Percentiles rank a stretch among this genome's conserved stretches.
Conservation (phyloP, 2,888 invertebrate genomes). For the Amphimallon solstitiale region DNA sequence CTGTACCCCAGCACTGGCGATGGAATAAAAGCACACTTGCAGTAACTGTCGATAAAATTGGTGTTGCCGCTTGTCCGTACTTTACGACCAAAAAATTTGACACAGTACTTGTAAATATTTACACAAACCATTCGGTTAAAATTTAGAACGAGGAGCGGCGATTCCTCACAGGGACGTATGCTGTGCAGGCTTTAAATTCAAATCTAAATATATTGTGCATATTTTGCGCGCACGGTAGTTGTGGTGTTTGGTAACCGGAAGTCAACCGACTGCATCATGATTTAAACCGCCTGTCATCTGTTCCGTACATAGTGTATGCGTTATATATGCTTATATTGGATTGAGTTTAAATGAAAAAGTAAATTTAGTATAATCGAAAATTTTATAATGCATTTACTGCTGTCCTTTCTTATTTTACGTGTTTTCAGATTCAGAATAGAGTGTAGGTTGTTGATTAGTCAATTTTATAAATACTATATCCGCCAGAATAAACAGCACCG, state of each 20-base stretch:
- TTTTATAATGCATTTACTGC: too few relatives aligned
- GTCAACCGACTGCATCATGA: conserved; percentile 13
- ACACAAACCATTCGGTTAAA: not conserved
- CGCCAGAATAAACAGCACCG: too few relatives aligned
- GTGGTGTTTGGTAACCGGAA: conserved; percentile 2
- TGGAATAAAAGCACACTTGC: too few relatives aligned
- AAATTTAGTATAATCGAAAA: too few relatives aligned
- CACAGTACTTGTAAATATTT: conserved; percentile 2
- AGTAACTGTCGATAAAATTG: too few relatives aligned
- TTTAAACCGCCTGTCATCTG: conserved; percentile 1
- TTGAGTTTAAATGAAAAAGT: not conserved
- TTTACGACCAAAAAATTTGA: too few relatives aligned
- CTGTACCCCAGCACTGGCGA: too few relatives aligned
- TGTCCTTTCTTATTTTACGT: too few relatives aligned
- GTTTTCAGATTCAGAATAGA: too few relatives aligned
- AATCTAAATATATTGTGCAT: conserved; percentile 9
- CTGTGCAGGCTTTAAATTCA: conserved; percentile 23
- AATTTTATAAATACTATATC: too few relatives aligned
- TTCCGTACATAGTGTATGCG: not conserved
- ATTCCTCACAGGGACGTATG: conserved; percentile 10
- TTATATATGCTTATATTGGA: not conserved
- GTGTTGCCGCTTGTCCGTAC: too few relatives aligned
- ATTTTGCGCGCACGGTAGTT: not conserved
- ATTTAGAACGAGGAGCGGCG: not conserved
- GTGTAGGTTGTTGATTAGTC: too few relatives aligned